Evolutionary conservation across 1,140 invertebrate species (phyloP), one percentile per base, ranked within the genome.

Genomic region (Linepithema humile): DNA sequence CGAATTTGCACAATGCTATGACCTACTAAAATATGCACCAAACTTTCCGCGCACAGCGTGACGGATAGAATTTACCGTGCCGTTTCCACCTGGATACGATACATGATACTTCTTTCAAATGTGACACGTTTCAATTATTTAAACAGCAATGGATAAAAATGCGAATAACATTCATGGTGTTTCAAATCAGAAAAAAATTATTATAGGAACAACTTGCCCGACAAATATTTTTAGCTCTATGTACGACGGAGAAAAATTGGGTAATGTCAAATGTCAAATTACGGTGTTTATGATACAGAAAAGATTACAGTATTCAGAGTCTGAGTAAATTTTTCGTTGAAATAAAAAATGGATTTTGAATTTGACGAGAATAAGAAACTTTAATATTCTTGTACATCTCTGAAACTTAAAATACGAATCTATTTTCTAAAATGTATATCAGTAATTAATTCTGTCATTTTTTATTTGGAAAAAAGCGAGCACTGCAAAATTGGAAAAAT

Each of bases 1-100:
- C 6, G n/a, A 70, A 80, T 70, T 78, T 3, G 35, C 23, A 80
- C 48, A 80, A 70, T 80, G 17, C n/a, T 10, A 38, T 60, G 55
- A 53, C 62, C 64, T 35, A 78, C 23, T 69, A 55, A 80, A 80
- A 80, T 70, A 80, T 80, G 23, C 64, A 40, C 26, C 48, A 29
- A 69, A 80, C 26, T 69, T 80, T 40, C 23, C 23, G 10, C 35
- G 50, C 17, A 38, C 4, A 7, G 17, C n/a, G 17, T 20, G 38
- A 67, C n/a, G 48, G 45, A 78, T 78, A 53, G 65, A 69, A 55
- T 62, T 75, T 20, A 60, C 15, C 17, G 23, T 50, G 23, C 23
- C 59, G 32, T 40, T 67, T 53, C 45, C n/a, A 29, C 40, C 48
- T 32, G 40, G 43, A 17, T n/a, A 17, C 23, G 43, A 15, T 26